Evolutionary conservation across 2,888 invertebrate genomes (phyloP).

Genomic region (Brachyptera putata): DNA sequence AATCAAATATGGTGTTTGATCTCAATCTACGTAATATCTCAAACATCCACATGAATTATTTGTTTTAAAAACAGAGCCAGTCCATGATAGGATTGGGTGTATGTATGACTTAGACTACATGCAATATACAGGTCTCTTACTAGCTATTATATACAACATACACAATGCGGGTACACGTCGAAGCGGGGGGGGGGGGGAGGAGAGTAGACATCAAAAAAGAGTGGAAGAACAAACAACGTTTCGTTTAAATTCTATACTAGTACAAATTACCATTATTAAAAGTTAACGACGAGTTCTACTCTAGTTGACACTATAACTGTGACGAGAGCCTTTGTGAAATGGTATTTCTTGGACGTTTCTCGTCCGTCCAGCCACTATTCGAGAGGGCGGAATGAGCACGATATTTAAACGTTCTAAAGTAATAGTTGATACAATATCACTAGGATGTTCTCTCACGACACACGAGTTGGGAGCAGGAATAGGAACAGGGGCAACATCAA

Average conservation of each 20-base stretch:
- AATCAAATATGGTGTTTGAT: background rate
- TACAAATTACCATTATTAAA: background rate
- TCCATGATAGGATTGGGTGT: constrained; percentile 9
- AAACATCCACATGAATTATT: constrained; percentile 4
- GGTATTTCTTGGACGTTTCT: background rate
- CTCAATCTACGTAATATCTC: background rate
- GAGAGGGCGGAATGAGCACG: constrained; percentile 13
- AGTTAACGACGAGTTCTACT: too few relatives aligned
- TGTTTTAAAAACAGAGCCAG: background rate
- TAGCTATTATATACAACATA: constrained; percentile 16
- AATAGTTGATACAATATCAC: constrained; percentile 9
- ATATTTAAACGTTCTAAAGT: background rate
- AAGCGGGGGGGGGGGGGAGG: background rate
- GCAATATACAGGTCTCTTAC: constrained; percentile 12
- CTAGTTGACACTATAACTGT: background rate
- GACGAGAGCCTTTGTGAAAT: background rate
- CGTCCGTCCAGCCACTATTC: background rate
- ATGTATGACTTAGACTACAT: constrained; percentile 19
- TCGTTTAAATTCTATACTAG: background rate
- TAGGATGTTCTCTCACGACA: constrained; percentile 1
- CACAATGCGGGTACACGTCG: background rate
- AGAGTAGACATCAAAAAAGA: constrained; percentile 1
- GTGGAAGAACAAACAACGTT: constrained; percentile 3
- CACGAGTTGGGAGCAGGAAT: background rate
- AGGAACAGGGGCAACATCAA: background rate